A percentile compares a stretch with the other conserved stretches of the same genome.
These are phyloP conservation scores for Apodemus speciosus DNA, from an alignment of 2,113 vertebrate species.

Conservation along the genomic window DNA sequence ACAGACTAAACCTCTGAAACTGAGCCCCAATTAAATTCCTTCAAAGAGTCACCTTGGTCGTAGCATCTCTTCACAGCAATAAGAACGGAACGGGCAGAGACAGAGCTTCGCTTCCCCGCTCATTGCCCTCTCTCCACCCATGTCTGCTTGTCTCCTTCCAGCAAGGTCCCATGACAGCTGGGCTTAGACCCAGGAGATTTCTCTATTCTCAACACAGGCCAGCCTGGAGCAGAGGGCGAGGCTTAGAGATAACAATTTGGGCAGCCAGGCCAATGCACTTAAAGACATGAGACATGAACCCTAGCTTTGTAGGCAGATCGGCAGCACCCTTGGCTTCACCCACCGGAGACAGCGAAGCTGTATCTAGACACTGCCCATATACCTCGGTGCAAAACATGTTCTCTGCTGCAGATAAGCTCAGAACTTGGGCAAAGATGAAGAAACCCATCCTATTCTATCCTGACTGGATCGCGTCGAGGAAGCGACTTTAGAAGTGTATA, in stretches of 20 bases:
- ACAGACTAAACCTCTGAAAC: not conserved
- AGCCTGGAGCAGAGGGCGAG: not conserved
- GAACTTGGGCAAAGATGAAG: no score
- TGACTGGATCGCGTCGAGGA: no score
- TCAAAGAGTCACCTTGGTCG: not conserved
- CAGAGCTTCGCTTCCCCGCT: not conserved
- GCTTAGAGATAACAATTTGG: not conserved
- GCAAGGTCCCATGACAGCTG: not conserved
- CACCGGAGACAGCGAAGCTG: not conserved
- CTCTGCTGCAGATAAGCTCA: fast-evolving
- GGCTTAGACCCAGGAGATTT: not conserved
- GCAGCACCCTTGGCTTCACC: not conserved
- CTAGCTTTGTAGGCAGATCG: not conserved
- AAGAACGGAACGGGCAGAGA: fast-evolving
- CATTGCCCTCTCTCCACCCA: no score
- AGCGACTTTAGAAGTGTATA: fast-evolving
- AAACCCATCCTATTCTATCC: no score
- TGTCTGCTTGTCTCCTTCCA: not conserved
- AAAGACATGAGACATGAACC: not conserved
- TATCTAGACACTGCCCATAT: no score
- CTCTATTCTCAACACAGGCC: not conserved
- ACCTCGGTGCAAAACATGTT: not conserved
- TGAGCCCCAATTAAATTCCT: no score
- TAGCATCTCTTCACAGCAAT: not conserved
- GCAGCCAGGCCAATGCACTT: not conserved